phyloP scores from a whole-genome alignment of 2,797 vertebrate species.

The Phyllotis vaccarum region DNA sequence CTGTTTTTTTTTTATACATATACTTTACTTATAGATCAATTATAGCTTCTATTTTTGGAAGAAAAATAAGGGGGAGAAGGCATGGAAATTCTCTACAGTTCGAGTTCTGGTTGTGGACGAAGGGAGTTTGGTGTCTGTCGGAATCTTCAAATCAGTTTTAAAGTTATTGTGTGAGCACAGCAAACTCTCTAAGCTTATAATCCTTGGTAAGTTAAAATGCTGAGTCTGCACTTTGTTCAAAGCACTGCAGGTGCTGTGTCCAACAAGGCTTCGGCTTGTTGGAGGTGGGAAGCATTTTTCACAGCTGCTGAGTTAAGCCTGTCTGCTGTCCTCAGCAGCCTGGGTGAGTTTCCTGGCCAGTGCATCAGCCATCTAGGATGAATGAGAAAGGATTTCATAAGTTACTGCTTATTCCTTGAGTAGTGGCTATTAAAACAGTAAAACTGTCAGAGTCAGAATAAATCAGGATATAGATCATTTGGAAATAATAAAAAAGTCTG shows the following conservation, averaged over 20 bases:
- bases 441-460: conserved; percentile 4
- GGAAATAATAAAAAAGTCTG: conserved; percentile 36
- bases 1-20: conserved; percentile 30
- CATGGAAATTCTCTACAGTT: conserved; percentile 91
- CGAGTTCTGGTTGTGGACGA: conserved; percentile 92
- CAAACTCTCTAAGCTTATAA: conserved; percentile 90
- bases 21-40: conserved; percentile 87
- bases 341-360: neutral
- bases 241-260: neutral
- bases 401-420: neutral
- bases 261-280: neutral
- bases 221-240: neutral
- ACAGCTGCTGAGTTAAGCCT: neutral
- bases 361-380: neutral
- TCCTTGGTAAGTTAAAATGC: conserved; percentile 89
- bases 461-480: neutral
- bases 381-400: neutral
- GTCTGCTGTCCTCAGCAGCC: neutral
- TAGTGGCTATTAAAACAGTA: conserved; percentile 7
- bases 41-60: conserved; percentile 88
- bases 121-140: conserved; percentile 92
- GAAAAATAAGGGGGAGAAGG: neutral
- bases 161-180: conserved; percentile 87
- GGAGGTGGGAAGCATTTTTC: neutral
- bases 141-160: conserved; percentile 89